Base-by-base conservation (phyloP, 2,888 invertebrate species). In the Chrysina gloriosa region DNA sequence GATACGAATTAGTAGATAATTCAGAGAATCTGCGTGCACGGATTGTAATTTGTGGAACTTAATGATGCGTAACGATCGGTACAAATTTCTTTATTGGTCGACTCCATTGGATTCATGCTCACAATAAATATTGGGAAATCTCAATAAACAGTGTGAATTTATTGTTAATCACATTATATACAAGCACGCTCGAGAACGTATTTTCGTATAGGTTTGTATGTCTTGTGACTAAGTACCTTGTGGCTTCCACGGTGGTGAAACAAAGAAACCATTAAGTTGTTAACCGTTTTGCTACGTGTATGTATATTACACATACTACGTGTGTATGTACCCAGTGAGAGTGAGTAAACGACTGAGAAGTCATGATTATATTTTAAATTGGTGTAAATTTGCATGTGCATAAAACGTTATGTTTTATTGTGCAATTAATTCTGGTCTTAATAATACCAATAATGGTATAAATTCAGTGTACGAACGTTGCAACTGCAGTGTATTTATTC, bases 11-110 rank as follows among this genome's bases (percentile, higher is more conserved):
- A n/a, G 25, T 27, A 25, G 27, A 42, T 61, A 61, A 61, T 45
- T 58, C 16, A 61, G 58, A 61, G 42, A 29, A 61, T 16, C 42
- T 45, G 27, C 9, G 29, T 36, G 7, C 64, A 50, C 16, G 39
- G 52, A 14, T 11, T 52, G 50, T 9, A 52, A 5, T 11, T 27
- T 50, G 25, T 34, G 11, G 52, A 25, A 64, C 19, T 52, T 64
- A 64, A 64, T 52, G 64, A 64, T 52, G 36, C 64, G 64, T 48
- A 48, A 64, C 64, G 52, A 16, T 64, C 19, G 23, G 14, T 48
- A 52, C 64, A 64, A 64, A 64, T 64, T 64, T 64, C 50, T 64
- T 39, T 52, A 64, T 64, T 48, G 50, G 42, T 16, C 58, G 25
- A 61, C 29, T 61, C 19, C 27, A 45, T 61, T 61, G 58, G 58